Base-by-base conservation (phyloP, 92 coral and sea anemone genomes). In the Epizoanthus fatuus region DNA sequence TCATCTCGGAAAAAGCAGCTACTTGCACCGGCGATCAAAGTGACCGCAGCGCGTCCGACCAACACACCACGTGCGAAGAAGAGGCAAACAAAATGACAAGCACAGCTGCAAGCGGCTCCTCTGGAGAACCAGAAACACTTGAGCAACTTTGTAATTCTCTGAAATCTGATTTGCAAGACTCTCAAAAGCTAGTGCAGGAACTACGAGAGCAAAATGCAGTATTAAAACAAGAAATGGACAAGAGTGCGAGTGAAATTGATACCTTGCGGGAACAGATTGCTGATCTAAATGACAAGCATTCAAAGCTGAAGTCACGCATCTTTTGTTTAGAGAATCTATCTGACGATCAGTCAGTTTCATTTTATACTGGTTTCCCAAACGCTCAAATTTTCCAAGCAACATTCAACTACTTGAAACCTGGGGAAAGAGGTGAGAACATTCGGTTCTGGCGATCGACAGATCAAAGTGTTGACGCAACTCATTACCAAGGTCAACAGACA, bases 271-370 rank as follows among this genome's bases (percentile, higher is more conserved):
- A 56, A 59, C 42, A 29, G 52, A 53, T 57, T 25, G 58, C 42
- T 15, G 40, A 80, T 32, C 74, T 63, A 9, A 80, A 80, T 80
- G 59, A 80, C 13, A 80, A 80, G 20, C 42, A 80, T 66, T 57
- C 38, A 63, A 79, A 79, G 71, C 32, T 63, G 39, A 79, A 79
- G 73, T 52, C 74, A 39, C 84, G 84, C 7, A 53, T 80, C 72
- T 80, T 80, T 44, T 80, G 62, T 80, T 63, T 63, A 70, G 84
- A 80, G 60, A 80, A 80, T 45, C 59, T 80, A 15, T 60, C 44
- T 39, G 57, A 63, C 40, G 74, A 80, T 40, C 71, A 80, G 74
- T 63, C 60, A 16, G 49, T 80, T 38, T 64, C 39, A 37, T 79
- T 79, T 79, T 49, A 60, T 63, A 58, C 59, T 22, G 58, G 42